Conservation (phyloP, 2,797 vertebrate genomes). For the Heliangelus exortis region DNA sequence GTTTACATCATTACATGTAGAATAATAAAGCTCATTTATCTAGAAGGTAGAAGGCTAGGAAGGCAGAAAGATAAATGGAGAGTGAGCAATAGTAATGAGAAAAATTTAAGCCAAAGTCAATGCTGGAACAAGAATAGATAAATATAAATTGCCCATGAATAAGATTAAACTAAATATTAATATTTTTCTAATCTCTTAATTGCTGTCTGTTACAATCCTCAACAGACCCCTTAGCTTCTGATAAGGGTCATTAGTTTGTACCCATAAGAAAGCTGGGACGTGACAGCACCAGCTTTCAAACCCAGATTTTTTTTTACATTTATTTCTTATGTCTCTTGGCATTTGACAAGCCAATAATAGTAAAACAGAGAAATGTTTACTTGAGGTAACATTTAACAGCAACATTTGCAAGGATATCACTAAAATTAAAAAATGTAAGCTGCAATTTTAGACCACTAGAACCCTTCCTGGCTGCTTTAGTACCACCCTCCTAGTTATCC, state of each 20-base stretch:
- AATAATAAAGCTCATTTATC: background rate
- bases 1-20: background rate
- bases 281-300: background rate
- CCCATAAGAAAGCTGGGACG: background rate
- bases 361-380: background rate
- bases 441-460: background rate
- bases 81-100: background rate
- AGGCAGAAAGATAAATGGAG: background rate
- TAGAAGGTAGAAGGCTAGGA: background rate
- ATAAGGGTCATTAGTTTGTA: background rate
- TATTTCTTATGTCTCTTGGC: background rate
- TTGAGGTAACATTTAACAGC: background rate
- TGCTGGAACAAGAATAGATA: background rate
- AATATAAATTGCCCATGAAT: background rate
- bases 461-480: background rate
- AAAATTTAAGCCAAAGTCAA: background rate
- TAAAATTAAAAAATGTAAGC: background rate
- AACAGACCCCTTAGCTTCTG: background rate
- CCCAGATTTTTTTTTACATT: background rate
- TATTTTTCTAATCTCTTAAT: background rate
- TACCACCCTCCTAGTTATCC: background rate
- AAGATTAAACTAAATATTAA: background rate
- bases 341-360: background rate
- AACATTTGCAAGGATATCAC: background rate
- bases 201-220: background rate